Percentiles rank a stretch among this genome's conserved stretches.
These are phyloP conservation scores for Oostethus manadensis DNA, from an alignment of 2,113 vertebrate species.

Conservation along the genomic window DNA sequence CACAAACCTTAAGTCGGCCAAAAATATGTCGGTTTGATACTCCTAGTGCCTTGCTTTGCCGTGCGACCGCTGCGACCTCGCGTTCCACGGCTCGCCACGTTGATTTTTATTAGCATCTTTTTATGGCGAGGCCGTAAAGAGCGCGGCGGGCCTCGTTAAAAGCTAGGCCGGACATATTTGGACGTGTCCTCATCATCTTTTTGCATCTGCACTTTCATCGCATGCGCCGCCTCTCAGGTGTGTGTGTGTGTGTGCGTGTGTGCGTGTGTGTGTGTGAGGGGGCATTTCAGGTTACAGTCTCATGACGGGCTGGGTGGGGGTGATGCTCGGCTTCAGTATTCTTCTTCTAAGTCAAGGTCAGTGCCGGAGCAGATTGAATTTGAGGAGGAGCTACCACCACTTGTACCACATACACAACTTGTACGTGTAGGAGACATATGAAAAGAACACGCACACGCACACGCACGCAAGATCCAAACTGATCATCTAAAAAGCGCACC, in stretches of 20 bases:
- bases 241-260: background rate
- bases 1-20: too few species aligned
- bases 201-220: constrained; percentile 17
- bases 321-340: constrained; percentile 29
- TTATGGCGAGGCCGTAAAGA: constrained; percentile 31
- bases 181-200: constrained; percentile 12
- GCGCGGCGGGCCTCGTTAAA: constrained; percentile 41
- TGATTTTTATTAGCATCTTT: constrained; percentile 57
- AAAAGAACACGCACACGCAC: too few species aligned
- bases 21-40: too few species aligned
- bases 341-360: constrained; percentile 59
- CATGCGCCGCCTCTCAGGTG: background rate
- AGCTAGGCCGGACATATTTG: constrained; percentile 11
- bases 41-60: too few species aligned
- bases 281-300: constrained; percentile 12
- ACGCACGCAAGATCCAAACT: too few species aligned
- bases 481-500: too few species aligned
- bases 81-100: constrained; percentile 23
- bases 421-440: too few species aligned
- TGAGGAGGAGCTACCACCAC: constrained; percentile 9
- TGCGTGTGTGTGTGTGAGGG: too few species aligned
- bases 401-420: background rate
- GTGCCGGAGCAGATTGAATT: constrained; percentile 57
- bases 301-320: constrained; percentile 9
- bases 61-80: constrained; percentile 32